Evolutionary conservation across 1,140 invertebrate genomes (phyloP), one percentile per base, ranked within the genome.

Genomic region (Choristoneura fumiferana): DNA sequence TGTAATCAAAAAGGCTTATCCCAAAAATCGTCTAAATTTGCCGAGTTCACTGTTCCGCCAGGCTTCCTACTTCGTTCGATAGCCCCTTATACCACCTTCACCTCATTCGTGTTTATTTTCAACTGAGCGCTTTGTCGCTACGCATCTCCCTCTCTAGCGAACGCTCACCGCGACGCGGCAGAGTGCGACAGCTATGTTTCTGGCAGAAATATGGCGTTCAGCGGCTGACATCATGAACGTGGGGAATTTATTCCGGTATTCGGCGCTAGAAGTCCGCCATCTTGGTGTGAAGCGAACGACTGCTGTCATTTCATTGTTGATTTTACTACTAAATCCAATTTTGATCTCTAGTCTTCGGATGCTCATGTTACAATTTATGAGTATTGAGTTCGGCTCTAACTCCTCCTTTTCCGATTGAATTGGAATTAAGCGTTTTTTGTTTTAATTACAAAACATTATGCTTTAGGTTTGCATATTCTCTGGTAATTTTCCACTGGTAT

Each of bases 221-320:
- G 65, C 71, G 55, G 67, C 70, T 62, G 68, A 60, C 40, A 67
- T 60, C 65, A 69, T 71, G 59, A 73, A n/a, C n/a, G 60, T 69
- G 70, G 63, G 71, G 71, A 79, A 74, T 79, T 78, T 81, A 81
- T 79, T 78, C 78, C 72, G 78, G 71, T 78, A 73, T 72, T 72
- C 60, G 45, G 36, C 61, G 38, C 62, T 52, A 58, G 36, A 57
- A 49, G 52, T 22, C 65, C 37, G 74, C 74, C 74, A 77, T 77
- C 55, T 74, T 72, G 65, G 43, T 22, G 8, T 22, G 22, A n/a
- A 8, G 10, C 8, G 40, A 4, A 45, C 40, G 40, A 38, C 63
- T 62, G 15, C 33, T 61, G n/a, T 54, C 56, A 40, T 15, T 57
- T 39, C 37, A 18, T 59, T 17, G 55, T 53, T 29, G 1, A 15